Conservation (phyloP, 2,888 invertebrate species). For the Ichneumon xanthorius region DNA sequence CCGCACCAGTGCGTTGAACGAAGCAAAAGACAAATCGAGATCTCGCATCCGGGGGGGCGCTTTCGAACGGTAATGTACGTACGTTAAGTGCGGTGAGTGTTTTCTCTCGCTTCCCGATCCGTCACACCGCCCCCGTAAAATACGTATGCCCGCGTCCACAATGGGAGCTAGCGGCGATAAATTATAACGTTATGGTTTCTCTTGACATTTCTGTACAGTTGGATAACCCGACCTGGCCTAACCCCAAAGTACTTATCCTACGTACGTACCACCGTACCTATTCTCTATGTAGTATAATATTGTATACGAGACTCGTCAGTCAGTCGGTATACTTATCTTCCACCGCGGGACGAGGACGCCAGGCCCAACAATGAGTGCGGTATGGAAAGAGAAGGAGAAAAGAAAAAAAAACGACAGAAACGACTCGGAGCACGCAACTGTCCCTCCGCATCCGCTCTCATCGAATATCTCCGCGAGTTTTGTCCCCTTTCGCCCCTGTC, state of each 20-base stretch:
- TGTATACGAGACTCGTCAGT: conserved; percentile 52
- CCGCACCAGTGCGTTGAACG: neutral
- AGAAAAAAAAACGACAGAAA: conserved; percentile 42
- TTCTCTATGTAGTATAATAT: conserved; percentile 51
- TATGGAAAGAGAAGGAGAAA: conserved; percentile 55
- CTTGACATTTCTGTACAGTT: conserved; percentile 82
- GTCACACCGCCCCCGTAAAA: conserved; percentile 82
- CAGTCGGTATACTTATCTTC: conserved; percentile 79
- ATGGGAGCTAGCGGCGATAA: conserved; percentile 81
- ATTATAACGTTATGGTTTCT: conserved; percentile 84
- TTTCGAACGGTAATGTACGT: conserved; percentile 70
- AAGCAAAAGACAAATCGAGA: conserved; percentile 17
- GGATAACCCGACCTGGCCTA: conserved; percentile 84
- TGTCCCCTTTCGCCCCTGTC: conserved; percentile 66
- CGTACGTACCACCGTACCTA: conserved; percentile 67
- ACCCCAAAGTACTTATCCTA: conserved; percentile 79
- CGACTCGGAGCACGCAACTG: conserved; percentile 81
- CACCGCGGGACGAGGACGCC: conserved; percentile 62
- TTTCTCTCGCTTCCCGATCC: conserved; percentile 79
- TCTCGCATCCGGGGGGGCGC: conserved; percentile 29
- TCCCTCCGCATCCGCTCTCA: conserved; percentile 84
- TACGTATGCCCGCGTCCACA: conserved; percentile 74
- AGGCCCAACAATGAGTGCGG: conserved; percentile 66
- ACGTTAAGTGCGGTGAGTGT: conserved; percentile 55
- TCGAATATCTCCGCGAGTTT: conserved; percentile 78